Conservation (phyloP, 1,140 invertebrate species). For the Saxidomus purpurata region DNA sequence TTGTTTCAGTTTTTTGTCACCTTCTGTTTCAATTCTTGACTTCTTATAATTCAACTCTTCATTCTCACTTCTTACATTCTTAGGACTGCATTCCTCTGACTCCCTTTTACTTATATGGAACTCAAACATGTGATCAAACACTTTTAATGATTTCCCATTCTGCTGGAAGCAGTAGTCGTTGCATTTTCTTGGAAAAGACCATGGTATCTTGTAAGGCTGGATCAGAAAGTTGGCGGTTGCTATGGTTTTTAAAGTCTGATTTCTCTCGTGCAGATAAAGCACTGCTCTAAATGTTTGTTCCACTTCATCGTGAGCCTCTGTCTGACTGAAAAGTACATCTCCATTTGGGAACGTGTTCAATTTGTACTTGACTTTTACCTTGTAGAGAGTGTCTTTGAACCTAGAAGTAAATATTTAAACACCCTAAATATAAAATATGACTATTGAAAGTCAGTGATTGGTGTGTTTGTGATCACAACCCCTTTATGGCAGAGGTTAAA, state of each 20-base stretch:
- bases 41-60: neutral
- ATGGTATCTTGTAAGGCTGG: conserved; percentile 32
- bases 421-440: neutral
- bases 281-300: conserved; percentile 55
- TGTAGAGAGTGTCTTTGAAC: conserved; percentile 50
- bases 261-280: conserved; percentile 39
- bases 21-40: neutral
- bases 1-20: neutral
- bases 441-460: neutral
- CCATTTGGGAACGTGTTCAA: neutral
- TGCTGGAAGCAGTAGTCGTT: conserved; percentile 21
- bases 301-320: conserved; percentile 45
- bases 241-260: conserved; percentile 34
- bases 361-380: conserved; percentile 47
- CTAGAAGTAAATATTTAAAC: neutral
- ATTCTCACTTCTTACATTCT: neutral
- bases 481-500: neutral
- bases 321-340: neutral
- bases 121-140: conserved; percentile 49
- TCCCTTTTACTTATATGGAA: conserved; percentile 29
- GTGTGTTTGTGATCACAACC: neutral
- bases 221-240: conserved; percentile 40
- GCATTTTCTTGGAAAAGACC: conserved; percentile 34
- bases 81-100: neutral
- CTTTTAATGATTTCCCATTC: conserved; percentile 35